phyloP scores from a whole-genome alignment of 2,888 invertebrate species.

The Ennomos fuscantarius region DNA sequence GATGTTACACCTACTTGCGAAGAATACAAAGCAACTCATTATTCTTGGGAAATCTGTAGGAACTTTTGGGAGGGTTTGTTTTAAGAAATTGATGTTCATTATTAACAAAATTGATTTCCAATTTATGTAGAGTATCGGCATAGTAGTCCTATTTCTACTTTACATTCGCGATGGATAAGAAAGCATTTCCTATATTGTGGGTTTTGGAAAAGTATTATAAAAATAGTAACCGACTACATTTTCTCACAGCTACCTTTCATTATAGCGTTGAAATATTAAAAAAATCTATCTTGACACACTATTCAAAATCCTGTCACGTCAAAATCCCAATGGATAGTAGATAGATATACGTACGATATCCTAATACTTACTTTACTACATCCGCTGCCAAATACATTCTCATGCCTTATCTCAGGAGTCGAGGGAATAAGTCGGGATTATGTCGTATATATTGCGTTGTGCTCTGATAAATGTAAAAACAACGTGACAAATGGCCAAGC shows the following conservation, averaged over 20 bases:
- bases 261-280: conserved; percentile 26
- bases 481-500: conserved; percentile 46
- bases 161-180: not conserved
- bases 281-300: conserved; percentile 28
- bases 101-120: not conserved
- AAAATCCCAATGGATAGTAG: conserved; percentile 31
- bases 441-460: conserved; percentile 43
- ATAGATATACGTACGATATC: conserved; percentile 28
- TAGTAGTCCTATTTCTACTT: not conserved
- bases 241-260: conserved; percentile 1
- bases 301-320: conserved; percentile 29
- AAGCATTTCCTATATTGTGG: no score
- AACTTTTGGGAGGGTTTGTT: conserved; percentile 1
- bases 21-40: conserved; percentile 10
- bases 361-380: conserved; percentile 42
- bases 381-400: conserved; percentile 47
- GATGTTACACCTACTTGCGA: conserved; percentile 14
- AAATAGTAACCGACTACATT: not conserved
- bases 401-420: conserved; percentile 43
- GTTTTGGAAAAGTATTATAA: no score
- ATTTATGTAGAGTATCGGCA: not conserved
- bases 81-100: not conserved
- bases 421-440: conserved; percentile 49
- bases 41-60: conserved; percentile 5
- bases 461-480: conserved; percentile 51